Percentiles rank a stretch among this genome's conserved stretches.
These are phyloP conservation scores for Neoaliturus tenellus DNA, from an alignment of 2,888 invertebrate species.

Conservation along the genomic window DNA sequence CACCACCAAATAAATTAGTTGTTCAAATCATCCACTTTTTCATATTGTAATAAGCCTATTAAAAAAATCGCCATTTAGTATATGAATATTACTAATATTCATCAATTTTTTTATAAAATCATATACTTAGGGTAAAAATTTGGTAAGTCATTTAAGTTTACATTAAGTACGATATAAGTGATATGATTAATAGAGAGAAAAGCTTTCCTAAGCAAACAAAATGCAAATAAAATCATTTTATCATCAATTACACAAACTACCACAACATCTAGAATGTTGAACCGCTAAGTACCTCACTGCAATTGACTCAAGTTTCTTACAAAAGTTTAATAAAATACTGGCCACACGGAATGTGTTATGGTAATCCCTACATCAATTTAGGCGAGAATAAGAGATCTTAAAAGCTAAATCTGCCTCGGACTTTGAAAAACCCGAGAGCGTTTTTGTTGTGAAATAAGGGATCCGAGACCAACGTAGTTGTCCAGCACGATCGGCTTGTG, in stretches of 20 bases:
- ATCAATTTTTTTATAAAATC: too few relatives aligned
- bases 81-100: too few relatives aligned
- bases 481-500: slow-evolving; percentile 85
- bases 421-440: slow-evolving; percentile 90
- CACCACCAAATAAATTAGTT: too few relatives aligned
- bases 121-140: too few relatives aligned
- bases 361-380: slow-evolving; percentile 62
- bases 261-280: not conserved
- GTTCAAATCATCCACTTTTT: too few relatives aligned
- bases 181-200: not conserved
- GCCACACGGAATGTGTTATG: not conserved
- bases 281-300: not conserved
- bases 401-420: slow-evolving; percentile 90
- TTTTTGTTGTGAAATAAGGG: slow-evolving; percentile 90
- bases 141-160: not conserved
- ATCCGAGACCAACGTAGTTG: slow-evolving; percentile 87
- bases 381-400: slow-evolving; percentile 72
- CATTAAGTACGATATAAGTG: not conserved
- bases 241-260: not conserved
- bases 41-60: too few relatives aligned
- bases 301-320: slow-evolving; percentile 19
- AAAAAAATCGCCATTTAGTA: too few relatives aligned
- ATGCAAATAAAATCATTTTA: not conserved
- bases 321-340: slow-evolving; percentile 18
- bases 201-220: not conserved